A percentile compares a stretch with the other conserved stretches of the same genome.
phyloP scores from a whole-genome alignment of 2,888 invertebrate genomes.

The Chironomus tentans region DNA sequence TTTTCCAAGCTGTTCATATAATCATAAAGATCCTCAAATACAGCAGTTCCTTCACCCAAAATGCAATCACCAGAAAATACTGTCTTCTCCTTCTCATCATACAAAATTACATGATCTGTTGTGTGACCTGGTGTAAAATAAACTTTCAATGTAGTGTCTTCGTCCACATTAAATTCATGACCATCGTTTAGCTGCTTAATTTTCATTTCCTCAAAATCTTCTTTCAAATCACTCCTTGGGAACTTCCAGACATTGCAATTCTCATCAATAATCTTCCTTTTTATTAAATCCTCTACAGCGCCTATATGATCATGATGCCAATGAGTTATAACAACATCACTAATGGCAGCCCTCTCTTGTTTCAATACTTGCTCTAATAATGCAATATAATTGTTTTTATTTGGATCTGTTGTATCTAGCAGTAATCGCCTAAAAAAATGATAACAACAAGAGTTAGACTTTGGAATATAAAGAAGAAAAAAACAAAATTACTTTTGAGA shows the following conservation, averaged over 20 bases:
- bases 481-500: conserved; percentile 59
- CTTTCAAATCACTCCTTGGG: conserved; percentile 45
- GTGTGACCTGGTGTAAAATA: conserved; percentile 75
- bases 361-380: conserved; percentile 59
- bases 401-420: conserved; percentile 81
- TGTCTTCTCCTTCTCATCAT: conserved; percentile 69
- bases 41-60: conserved; percentile 76
- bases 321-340: conserved; percentile 84
- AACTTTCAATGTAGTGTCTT: conserved; percentile 71
- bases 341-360: conserved; percentile 64
- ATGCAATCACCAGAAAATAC: conserved; percentile 94
- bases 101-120: conserved; percentile 80
- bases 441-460: conserved; percentile 7
- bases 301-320: conserved; percentile 97
- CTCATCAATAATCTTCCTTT: conserved; percentile 36
- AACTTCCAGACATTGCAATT: conserved; percentile 63
- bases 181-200: conserved; percentile 57
- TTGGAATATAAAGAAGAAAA: neutral
- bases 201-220: conserved; percentile 44
- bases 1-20: conserved; percentile 80
- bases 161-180: conserved; percentile 68
- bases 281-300: conserved; percentile 61
- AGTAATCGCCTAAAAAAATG: conserved; percentile 73
- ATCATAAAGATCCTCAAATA: conserved; percentile 81
- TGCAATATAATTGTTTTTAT: conserved; percentile 68